Conservation (phyloP, 2,797 vertebrate genomes). For the Paedocypris micromegethes region DNA sequence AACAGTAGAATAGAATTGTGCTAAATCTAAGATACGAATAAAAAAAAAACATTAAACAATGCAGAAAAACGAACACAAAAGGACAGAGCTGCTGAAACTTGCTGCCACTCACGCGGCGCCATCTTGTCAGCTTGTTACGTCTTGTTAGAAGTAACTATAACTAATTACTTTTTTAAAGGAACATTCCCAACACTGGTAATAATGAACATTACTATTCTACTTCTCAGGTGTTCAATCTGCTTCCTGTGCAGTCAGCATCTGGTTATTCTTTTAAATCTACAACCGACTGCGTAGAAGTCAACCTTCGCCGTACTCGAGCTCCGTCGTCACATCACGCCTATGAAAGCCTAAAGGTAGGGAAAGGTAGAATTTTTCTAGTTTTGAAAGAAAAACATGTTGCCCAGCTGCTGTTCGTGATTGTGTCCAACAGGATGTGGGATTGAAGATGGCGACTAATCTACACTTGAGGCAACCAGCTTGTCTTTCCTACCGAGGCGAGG, state of each 20-base stretch:
- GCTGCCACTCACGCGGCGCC: too few species aligned
- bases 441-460: conserved; percentile 45
- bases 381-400: neutral
- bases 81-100: too few species aligned
- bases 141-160: too few species aligned
- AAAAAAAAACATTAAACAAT: too few species aligned
- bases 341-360: conserved; percentile 31
- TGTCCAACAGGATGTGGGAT: conserved; percentile 30
- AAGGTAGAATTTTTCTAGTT: too few species aligned
- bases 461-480: conserved; percentile 10
- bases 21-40: too few species aligned
- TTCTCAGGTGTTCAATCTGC: conserved; percentile 34
- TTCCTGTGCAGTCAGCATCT: conserved; percentile 17
- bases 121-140: too few species aligned
- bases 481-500: conserved; percentile 16
- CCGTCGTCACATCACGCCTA: neutral
- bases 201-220: too few species aligned
- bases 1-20: too few species aligned
- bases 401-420: neutral
- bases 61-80: too few species aligned
- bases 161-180: too few species aligned
- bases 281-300: conserved; percentile 20
- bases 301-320: conserved; percentile 1
- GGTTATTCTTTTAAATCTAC: conserved; percentile 28
- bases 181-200: too few species aligned